Evolutionary conservation across 1,140 invertebrate genomes (phyloP).

Genomic region (Magallana angulata): DNA sequence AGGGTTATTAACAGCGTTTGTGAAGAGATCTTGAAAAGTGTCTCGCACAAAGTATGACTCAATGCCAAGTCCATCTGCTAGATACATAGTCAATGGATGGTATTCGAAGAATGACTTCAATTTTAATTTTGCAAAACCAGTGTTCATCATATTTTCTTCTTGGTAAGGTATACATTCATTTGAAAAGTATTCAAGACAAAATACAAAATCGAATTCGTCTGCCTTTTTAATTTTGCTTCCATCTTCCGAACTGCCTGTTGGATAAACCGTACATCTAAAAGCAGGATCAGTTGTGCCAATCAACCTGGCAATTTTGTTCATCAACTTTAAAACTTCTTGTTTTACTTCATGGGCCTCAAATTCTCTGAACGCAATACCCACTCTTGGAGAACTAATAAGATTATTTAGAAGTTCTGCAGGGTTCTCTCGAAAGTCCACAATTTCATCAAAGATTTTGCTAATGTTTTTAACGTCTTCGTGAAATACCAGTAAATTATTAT

Average conservation of each 20-base stretch:
- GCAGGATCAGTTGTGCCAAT: not conserved
- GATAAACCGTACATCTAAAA: conserved; percentile 32
- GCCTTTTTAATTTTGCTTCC: conserved; percentile 38
- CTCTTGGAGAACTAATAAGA: conserved; percentile 4
- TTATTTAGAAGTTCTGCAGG: conserved; percentile 3
- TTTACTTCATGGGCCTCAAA: not conserved
- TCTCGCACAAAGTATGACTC: conserved; percentile 28
- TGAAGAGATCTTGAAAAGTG: conserved; percentile 42
- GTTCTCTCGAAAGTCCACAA: not conserved
- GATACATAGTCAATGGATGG: conserved; percentile 15
- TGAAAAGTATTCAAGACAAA: conserved; percentile 42
- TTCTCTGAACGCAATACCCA: not conserved
- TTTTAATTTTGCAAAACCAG: conserved; percentile 34
- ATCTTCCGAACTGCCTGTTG: conserved; percentile 44
- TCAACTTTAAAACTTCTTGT: conserved; percentile 3
- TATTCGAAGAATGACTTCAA: conserved; percentile 30
- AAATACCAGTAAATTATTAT: not conserved
- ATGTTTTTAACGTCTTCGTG: conserved; percentile 28
- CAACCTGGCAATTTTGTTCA: conserved; percentile 1
- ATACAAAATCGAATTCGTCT: conserved; percentile 45
- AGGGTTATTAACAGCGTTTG: conserved; percentile 12
- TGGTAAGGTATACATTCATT: conserved; percentile 17
- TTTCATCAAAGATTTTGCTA: not conserved
- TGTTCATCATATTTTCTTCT: not conserved
- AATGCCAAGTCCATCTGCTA: not conserved